Evolutionary conservation across 2,797 vertebrate genomes (phyloP).

Genomic region (Malacoraja senta): DNA sequence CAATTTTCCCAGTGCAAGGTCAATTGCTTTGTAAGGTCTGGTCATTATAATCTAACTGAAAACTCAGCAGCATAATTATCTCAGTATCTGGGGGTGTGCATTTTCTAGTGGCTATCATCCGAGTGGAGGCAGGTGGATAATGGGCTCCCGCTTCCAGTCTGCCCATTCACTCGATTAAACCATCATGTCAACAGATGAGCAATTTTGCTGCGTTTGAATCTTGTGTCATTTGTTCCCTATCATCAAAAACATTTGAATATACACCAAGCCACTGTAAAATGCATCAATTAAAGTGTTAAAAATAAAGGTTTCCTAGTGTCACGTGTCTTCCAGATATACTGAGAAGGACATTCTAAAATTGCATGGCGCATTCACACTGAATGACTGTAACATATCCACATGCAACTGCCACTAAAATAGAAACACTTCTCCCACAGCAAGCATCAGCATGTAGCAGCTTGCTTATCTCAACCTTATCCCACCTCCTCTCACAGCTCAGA

Average conservation of each 20-base stretch:
- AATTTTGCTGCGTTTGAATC: not conserved
- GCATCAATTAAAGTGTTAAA: not conserved
- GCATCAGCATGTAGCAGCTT: not conserved
- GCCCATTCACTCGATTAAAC: not conserved
- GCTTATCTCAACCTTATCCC: not conserved
- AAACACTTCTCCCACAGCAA: too few relatives aligned
- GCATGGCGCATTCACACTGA: not conserved
- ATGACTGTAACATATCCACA: not conserved
- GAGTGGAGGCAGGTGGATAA: not conserved
- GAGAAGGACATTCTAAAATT: not conserved
- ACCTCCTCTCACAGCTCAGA: not conserved
- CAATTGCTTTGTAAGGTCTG: not conserved
- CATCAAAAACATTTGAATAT: not conserved
- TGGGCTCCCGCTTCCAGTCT: not conserved
- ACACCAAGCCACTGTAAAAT: not conserved
- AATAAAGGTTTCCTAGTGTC: not conserved
- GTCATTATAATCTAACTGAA: not conserved
- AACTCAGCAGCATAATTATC: not conserved
- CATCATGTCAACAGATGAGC: not conserved
- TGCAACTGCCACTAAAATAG: not conserved
- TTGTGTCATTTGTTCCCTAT: not conserved
- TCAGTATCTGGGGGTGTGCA: not conserved
- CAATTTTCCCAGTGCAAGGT: not conserved
- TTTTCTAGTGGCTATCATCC: not conserved
- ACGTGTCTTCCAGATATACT: not conserved